A percentile compares a stretch with the other conserved stretches of the same genome.
These are phyloP conservation scores for Folsomia candida DNA, from an alignment of 2,888 invertebrate species.

Conservation along the genomic window DNA sequence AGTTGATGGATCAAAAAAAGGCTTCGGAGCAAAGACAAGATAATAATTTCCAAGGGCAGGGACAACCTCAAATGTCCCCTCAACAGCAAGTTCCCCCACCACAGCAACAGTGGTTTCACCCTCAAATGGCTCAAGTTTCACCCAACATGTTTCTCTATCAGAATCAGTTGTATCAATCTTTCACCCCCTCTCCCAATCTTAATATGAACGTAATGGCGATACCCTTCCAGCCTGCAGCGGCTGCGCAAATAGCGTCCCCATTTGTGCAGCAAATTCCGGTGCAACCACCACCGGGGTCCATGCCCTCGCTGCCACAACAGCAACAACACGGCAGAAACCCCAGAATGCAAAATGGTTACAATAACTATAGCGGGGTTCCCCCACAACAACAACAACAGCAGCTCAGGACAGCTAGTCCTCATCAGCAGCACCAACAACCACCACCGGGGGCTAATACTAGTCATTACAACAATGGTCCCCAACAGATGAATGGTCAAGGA, in stretches of 20 bases:
- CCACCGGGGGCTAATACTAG: slow-evolving; percentile 1
- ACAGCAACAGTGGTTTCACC: slow-evolving; percentile 39
- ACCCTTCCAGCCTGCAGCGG: slow-evolving; percentile 44
- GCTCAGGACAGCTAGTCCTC: slow-evolving; percentile 12
- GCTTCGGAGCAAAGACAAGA: slow-evolving; percentile 38
- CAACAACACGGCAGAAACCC: slow-evolving; percentile 19
- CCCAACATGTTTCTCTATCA: slow-evolving; percentile 50
- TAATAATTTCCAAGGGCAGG: slow-evolving; percentile 6
- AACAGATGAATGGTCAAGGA: slow-evolving; percentile 10
- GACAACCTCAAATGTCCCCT: slow-evolving; percentile 11
- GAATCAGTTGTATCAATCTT: slow-evolving; percentile 49
- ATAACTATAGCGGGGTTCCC: slow-evolving; percentile 21
- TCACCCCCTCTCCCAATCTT: slow-evolving; percentile 41
- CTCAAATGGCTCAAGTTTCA: slow-evolving; percentile 50
- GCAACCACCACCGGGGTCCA: slow-evolving; percentile 28
- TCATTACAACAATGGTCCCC: slow-evolving; percentile 12
- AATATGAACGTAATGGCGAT: slow-evolving; percentile 47
- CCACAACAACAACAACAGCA: slow-evolving; percentile 8
- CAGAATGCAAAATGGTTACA: slow-evolving; percentile 8
- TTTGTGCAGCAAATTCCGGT: slow-evolving; percentile 41
- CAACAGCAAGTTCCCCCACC: slow-evolving; percentile 37
- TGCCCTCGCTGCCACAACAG: slow-evolving; percentile 9
- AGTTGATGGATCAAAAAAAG: slow-evolving; percentile 50
- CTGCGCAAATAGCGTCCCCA: slow-evolving; percentile 22
- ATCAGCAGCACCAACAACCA: background rate